phyloP scores from a whole-genome alignment of 2,113 vertebrate genomes.

The Seriola dumerili region DNA sequence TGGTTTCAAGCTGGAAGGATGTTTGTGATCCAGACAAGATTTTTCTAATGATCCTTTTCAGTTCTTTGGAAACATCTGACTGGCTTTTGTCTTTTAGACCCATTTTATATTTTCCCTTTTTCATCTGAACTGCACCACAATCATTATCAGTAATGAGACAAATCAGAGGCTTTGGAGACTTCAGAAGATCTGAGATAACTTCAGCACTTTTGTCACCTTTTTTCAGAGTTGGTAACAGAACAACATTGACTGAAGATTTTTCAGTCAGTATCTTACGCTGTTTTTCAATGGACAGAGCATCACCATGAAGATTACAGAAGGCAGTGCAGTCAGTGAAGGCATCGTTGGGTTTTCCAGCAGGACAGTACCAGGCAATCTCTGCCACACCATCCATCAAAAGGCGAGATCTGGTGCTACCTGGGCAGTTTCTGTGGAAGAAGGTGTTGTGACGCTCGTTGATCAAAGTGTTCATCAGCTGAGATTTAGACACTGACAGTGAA shows the following conservation, averaged over 20 bases:
- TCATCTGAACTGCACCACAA: not conserved
- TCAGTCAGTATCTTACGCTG: constrained; percentile 75
- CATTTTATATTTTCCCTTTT: constrained; percentile 58
- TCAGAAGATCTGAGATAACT: constrained; percentile 65
- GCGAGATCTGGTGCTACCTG: constrained; percentile 74
- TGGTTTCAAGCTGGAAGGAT: constrained; percentile 63
- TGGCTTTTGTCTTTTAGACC: constrained; percentile 75
- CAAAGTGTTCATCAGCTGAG: constrained; percentile 84
- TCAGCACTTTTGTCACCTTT: constrained; percentile 29
- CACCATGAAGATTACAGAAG: constrained; percentile 84
- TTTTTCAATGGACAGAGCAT: constrained; percentile 62
- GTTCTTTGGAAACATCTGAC: constrained; percentile 67
- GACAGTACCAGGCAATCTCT: constrained; percentile 88
- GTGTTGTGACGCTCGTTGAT: constrained; percentile 70
- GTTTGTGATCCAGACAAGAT: constrained; percentile 50
- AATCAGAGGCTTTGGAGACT: constrained; percentile 73
- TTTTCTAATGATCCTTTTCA: constrained; percentile 64
- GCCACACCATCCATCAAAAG: constrained; percentile 82
- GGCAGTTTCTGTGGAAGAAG: constrained; percentile 84
- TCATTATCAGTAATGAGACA: constrained; percentile 67
- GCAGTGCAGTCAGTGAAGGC: constrained; percentile 80
- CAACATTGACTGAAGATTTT: constrained; percentile 77
- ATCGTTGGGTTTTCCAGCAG: constrained; percentile 75
- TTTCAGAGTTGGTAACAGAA: constrained; percentile 63
- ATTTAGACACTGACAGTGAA: constrained; percentile 83